These are phyloP conservation scores for Oncorhynchus keta DNA, from an alignment of 2,113 vertebrate genomes.

Conservation along the genomic window DNA sequence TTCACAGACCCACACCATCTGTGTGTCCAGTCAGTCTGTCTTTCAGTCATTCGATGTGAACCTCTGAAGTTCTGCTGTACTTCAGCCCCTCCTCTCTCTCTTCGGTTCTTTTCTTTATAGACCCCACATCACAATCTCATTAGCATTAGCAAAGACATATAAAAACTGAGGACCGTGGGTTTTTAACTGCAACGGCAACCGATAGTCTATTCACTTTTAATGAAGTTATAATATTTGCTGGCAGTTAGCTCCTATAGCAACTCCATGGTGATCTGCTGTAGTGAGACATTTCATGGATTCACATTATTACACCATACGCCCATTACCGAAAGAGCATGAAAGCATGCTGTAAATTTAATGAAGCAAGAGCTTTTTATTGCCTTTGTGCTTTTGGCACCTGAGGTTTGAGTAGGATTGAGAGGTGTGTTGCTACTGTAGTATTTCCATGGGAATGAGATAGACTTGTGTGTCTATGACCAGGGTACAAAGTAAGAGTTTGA, in stretches of 20 bases:
- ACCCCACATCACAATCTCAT: conserved; percentile 22
- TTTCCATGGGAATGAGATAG: conserved; percentile 35
- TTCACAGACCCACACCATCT: too few relatives aligned
- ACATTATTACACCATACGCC: conserved; percentile 28
- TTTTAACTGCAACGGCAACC: not conserved
- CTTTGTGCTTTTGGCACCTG: conserved; percentile 36
- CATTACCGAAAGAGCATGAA: conserved; percentile 17
- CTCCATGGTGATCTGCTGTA: conserved; percentile 7
- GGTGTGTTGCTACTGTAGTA: conserved; percentile 4
- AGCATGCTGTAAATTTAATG: conserved; percentile 18
- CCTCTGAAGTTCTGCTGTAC: conserved; percentile 23
- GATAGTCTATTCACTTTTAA: conserved; percentile 32
- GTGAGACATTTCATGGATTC: conserved; percentile 26
- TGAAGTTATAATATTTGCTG: conserved; percentile 33
- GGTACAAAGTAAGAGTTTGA: too few relatives aligned
- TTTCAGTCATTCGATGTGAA: not conserved
- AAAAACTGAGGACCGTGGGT: conserved; percentile 25
- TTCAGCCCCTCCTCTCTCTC: conserved; percentile 14
- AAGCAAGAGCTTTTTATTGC: conserved; percentile 30
- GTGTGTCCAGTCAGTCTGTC: too few relatives aligned
- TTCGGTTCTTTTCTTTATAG: conserved; percentile 34
- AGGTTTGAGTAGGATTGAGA: conserved; percentile 16
- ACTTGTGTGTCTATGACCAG: conserved; percentile 6
- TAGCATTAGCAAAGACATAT: conserved; percentile 14
- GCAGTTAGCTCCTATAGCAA: conserved; percentile 2